Conservation (phyloP, 1,140 invertebrate genomes). For the Charaxes varanes region DNA sequence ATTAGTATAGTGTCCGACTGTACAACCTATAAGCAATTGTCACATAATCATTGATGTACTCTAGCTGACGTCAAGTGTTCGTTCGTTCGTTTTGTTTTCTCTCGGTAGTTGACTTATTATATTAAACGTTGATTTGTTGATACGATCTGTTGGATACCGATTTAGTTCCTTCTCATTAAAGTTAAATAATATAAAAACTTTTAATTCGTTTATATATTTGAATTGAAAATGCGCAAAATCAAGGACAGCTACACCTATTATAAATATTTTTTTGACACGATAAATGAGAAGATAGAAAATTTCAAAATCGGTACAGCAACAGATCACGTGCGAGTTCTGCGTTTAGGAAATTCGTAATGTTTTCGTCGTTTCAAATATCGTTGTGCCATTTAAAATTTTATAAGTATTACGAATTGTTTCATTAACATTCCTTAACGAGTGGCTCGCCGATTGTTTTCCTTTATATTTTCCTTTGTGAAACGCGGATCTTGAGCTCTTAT, state of each 20-base stretch:
- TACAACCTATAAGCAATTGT: conserved; percentile 44
- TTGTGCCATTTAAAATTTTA: conserved; percentile 2
- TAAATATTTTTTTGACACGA: too few relatives aligned
- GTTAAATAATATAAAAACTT: too few relatives aligned
- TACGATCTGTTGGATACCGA: conserved; percentile 2
- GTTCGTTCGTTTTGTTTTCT: conserved; percentile 17
- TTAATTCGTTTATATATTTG: too few relatives aligned
- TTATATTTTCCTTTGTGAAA: too few relatives aligned
- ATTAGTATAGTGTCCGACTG: conserved; percentile 48
- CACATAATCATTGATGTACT: conserved; percentile 59
- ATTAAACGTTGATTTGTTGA: conserved; percentile 6
- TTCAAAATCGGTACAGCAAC: not conserved
- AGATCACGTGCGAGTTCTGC: not conserved
- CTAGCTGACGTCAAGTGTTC: conserved; percentile 18
- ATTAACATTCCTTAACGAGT: conserved; percentile 6
- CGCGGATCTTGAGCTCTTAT: too few relatives aligned
- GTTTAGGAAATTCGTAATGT: conserved; percentile 2
- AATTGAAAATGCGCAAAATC: too few relatives aligned
- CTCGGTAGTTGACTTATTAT: conserved; percentile 6
- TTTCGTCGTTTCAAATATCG: not conserved
- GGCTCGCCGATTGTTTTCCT: conserved; percentile 1
- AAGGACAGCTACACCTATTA: too few relatives aligned
- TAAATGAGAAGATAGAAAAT: not conserved
- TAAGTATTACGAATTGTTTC: too few relatives aligned
- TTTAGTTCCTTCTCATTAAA: too few relatives aligned